A percentile compares a stretch with the other conserved stretches of the same genome.
These are phyloP conservation scores for Solen grandis DNA, from an alignment of 1,140 invertebrate genomes.

Conservation along the genomic window DNA sequence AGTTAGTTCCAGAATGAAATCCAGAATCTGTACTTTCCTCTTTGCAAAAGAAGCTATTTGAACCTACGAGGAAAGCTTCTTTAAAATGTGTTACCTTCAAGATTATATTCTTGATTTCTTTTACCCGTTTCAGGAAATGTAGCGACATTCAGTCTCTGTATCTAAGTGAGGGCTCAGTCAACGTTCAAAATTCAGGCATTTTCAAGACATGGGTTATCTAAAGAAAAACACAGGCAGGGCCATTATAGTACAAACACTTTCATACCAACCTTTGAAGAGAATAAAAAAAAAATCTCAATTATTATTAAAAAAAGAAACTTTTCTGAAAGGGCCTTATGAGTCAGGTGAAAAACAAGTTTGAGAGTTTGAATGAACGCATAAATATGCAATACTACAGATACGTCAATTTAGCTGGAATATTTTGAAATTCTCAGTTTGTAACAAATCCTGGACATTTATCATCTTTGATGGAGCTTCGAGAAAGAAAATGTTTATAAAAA, in stretches of 20 bases:
- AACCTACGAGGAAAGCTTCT: conserved; percentile 1
- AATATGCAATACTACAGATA: too few species aligned
- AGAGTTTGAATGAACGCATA: conserved; percentile 10
- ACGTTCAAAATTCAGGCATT: too few species aligned
- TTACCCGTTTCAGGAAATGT: too few species aligned
- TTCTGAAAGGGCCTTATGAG: background rate
- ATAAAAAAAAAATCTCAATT: background rate
- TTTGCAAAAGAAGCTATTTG: conserved; percentile 12
- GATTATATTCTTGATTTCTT: conserved; percentile 5
- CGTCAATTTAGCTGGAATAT: too few species aligned
- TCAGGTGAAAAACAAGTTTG: background rate
- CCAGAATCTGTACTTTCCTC: too few species aligned
- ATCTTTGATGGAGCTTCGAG: too few species aligned
- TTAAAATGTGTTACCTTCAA: conserved; percentile 13
- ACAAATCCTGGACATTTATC: too few species aligned
- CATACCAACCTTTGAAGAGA: background rate
- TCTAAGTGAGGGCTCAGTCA: too few species aligned
- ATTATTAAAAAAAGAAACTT: conserved; percentile 14
- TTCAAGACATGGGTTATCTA: background rate
- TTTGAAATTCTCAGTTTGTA: too few species aligned
- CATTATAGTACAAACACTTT: background rate
- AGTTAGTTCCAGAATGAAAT: background rate
- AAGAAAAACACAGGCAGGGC: background rate
- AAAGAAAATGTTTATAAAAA: too few species aligned
- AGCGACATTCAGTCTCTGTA: too few species aligned